Evolutionary conservation across 2,888 invertebrate species (phyloP).

Genomic region (Didymodactylos carnosus): DNA sequence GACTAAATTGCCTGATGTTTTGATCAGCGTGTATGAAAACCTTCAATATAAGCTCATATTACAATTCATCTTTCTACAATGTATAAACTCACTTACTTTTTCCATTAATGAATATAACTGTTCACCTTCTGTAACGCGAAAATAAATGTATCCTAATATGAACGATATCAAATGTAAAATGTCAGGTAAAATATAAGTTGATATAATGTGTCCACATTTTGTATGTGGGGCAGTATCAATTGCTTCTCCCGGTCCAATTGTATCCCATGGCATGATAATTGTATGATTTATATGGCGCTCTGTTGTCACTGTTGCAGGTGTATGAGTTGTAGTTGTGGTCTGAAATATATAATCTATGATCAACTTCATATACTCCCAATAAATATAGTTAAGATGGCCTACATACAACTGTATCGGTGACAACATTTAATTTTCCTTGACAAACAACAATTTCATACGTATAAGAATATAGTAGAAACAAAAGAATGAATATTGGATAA

Average conservation of each 20-base stretch:
- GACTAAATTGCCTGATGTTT: neutral
- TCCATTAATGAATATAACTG: conserved; percentile 33
- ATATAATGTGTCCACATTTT: conserved; percentile 28
- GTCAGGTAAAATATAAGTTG: conserved; percentile 32
- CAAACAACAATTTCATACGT: conserved; percentile 28
- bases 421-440: conserved; percentile 28
- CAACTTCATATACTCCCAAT: no score
- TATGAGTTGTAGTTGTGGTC: neutral
- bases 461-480: conserved; percentile 25
- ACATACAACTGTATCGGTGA: conserved; percentile 21
- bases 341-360: no score
- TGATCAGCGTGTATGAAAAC: conserved; percentile 5
- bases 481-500: conserved; percentile 23
- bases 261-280: no score
- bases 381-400: neutral
- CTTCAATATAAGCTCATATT: neutral
- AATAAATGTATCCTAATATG: conserved; percentile 27
- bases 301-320: neutral
- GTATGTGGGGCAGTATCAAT: neutral
- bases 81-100: conserved; percentile 21
- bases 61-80: neutral
- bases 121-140: conserved; percentile 30
- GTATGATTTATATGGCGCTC: no score
- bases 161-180: conserved; percentile 30
- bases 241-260: no score